Conservation (phyloP, 2,113 vertebrate genomes). For the Gymnogyps californianus region DNA sequence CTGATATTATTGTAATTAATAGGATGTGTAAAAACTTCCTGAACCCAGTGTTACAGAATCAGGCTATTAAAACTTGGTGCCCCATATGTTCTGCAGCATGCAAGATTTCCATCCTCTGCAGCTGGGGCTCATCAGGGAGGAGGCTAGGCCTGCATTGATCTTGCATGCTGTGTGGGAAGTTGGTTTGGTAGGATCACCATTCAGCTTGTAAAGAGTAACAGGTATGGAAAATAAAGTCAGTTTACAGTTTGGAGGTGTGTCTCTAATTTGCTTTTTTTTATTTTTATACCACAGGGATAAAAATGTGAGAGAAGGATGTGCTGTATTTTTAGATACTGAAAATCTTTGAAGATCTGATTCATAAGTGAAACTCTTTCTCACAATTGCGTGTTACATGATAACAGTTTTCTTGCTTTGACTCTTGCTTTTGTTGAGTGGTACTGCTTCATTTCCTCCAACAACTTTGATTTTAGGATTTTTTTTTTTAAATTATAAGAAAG, state of each 20-base stretch:
- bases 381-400: neutral
- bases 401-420: neutral
- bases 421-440: neutral
- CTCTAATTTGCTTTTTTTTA: neutral
- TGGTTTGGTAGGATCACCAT: neutral
- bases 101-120: neutral
- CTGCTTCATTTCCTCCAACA: neutral
- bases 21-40: conserved; percentile 34
- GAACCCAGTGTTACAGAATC: neutral
- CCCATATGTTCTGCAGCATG: neutral
- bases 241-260: neutral
- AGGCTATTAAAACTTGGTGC: neutral
- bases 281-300: neutral
- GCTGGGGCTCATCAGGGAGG: neutral
- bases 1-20: conserved; percentile 50
- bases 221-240: neutral
- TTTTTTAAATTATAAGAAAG: neutral
- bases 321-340: neutral
- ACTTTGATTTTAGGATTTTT: neutral
- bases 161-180: neutral
- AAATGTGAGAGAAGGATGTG: neutral
- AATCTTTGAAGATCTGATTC: neutral
- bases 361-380: neutral
- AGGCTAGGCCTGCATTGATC: neutral
- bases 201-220: neutral